Evolutionary conservation across 2,797 vertebrate genomes (phyloP), one percentile per base, ranked within the genome.

Genomic region (Heteromormyrus szaboi): DNA sequence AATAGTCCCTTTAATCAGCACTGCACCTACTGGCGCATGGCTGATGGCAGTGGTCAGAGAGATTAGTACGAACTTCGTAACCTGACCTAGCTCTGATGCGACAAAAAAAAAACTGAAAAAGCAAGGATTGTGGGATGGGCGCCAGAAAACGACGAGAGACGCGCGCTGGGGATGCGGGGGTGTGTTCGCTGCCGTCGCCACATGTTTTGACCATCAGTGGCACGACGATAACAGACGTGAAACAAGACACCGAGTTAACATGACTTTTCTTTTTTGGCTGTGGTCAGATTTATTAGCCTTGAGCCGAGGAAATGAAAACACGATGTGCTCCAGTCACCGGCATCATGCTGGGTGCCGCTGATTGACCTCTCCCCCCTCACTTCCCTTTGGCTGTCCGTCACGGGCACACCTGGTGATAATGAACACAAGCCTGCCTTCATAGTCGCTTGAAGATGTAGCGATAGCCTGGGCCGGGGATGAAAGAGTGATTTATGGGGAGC

Each of bases 281-380:
- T 22, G 50, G 50, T 33, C 88, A 72, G 65, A 87, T 76, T 87
- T 76, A 51, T 51, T 85, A 51, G 44, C 46, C 46, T 33, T 86
- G 25, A 68, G 25, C 65, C 11, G 17, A 53, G 12, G 68, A 88
- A 44, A 81, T 50, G n/a, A 79, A 22, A 25, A 22, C 46, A 14
- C 0, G 22, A 86, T 54, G 12, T 50, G 62, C 89, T 89, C 90
- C 92, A 93, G 95, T 92, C 89, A 92, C 95, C 94, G 94, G 92
- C 81, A 72, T 93, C 94, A 93, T 94, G 92, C 93, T 92, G 94
- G 94, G 93, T 93, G 90, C 50, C 92, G 93, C 93, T 92, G 92
- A 93, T 93, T 90, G 90, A 46, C 91, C 90, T 91, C 90, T 91
- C 91, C 90, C 89, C 93, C n/a, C 92, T 89, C 90, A 46, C 90